Base-by-base conservation (phyloP, 2,113 vertebrate species). In the Lamprotornis superbus region DNA sequence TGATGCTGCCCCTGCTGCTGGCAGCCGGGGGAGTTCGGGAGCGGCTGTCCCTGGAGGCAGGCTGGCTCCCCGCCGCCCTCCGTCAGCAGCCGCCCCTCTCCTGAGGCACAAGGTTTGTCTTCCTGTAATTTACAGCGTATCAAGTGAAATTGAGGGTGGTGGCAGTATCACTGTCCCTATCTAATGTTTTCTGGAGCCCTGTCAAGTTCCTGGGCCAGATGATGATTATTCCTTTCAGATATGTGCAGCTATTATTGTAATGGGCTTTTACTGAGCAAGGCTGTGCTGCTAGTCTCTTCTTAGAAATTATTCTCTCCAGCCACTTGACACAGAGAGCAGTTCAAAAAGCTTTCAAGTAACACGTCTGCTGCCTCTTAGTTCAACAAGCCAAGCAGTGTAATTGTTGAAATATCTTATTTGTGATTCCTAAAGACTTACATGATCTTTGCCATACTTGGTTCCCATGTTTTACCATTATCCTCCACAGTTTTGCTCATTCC, bases 191-290 rank as follows among this genome's bases (percentile, higher is more conserved):
- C 69, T 96, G 93, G 92, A 96, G 30, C 76, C 60, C 40, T 86
- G 90, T 88, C 90, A 96, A 90, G 71, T 89, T 86, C 21, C 7
- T 67, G 64, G 64, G 73, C 71, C 8, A 22, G 84, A 63, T 92
- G 94, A 80, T 94, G 92, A 88, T 96, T 89, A 86, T 83, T 96
- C 76, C 71, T 82, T 77, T 86, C 60, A 78, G 87, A 75, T 88
- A 71, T 9, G 40, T 77, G 23, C 73, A 64, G 88, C 79, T 95
- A 64, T 96, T 93, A 74, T 59, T 94, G 68, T 88, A 81, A 92
- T 94, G 85, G 68, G 75, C 79, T 94, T 88, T 79, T 30, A 82
- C 49, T 67, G 80, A 93, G 89, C 87, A 64, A 77, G 85, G 89
- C 65, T 53, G 4, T 73, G 67, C 68, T 46, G 40, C 55, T 85